Evolutionary conservation across 2,113 vertebrate genomes (phyloP).

Genomic region (Cephalopholis sonnerati): DNA sequence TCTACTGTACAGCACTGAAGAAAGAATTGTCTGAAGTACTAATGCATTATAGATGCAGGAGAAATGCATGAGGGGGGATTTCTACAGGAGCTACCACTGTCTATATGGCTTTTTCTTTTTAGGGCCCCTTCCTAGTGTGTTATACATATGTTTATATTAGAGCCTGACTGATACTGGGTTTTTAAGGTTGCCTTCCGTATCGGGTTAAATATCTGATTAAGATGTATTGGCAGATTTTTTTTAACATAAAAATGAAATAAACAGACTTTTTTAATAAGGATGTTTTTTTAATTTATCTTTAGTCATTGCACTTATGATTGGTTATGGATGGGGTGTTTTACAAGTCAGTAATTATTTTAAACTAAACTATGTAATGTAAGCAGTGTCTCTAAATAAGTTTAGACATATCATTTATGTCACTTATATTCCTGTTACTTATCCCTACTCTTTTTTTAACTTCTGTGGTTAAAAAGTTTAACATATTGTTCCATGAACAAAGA

Average conservation of each 20-base stretch:
- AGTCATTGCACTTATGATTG: neutral
- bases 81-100: neutral
- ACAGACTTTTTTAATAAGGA: neutral
- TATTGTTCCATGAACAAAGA: neutral
- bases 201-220: neutral
- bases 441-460: neutral
- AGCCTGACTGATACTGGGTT: neutral
- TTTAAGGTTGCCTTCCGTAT: neutral
- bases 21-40: slow-evolving; percentile 17
- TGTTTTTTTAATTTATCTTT: neutral
- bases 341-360: neutral
- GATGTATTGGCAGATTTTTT: neutral
- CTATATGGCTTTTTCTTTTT: neutral
- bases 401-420: neutral
- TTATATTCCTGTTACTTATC: neutral
- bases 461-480: too few relatives aligned
- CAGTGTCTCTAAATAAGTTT: neutral
- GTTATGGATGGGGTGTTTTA: neutral
- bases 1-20: slow-evolving; percentile 5
- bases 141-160: neutral
- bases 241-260: neutral
- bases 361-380: neutral
- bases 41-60: slow-evolving; percentile 47
- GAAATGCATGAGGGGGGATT: slow-evolving; percentile 12
- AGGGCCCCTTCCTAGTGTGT: neutral